Percentiles rank a stretch among this genome's conserved stretches.
Conservation (phyloP, 2,113 vertebrate genomes). For the Neopipo cinnamomea region DNA sequence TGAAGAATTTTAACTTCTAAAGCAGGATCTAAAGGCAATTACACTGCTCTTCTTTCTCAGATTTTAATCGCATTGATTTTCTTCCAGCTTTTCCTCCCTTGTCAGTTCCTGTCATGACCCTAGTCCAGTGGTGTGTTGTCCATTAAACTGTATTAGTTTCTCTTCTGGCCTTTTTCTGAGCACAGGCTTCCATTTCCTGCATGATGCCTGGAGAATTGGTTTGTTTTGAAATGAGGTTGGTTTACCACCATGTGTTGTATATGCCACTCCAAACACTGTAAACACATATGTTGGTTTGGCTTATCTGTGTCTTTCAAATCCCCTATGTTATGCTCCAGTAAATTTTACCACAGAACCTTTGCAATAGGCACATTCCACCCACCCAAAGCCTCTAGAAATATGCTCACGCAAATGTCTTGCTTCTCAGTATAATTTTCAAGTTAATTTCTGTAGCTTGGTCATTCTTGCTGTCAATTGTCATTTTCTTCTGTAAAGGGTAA, state of each 20-base stretch:
- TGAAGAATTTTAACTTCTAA: neutral
- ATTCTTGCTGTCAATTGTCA: neutral
- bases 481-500: neutral
- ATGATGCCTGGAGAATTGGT: neutral
- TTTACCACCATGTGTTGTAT: neutral
- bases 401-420: accelerated
- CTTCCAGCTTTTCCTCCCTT: neutral
- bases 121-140: neutral
- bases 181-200: neutral
- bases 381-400: neutral
- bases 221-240: neutral
- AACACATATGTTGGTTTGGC: neutral
- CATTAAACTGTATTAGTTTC: neutral
- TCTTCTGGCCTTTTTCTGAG: neutral
- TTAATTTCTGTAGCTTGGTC: neutral
- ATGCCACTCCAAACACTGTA: neutral
- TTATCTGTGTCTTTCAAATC: neutral
- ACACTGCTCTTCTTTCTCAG: neutral
- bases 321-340: neutral
- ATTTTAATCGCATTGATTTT: neutral
- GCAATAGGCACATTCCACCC: neutral
- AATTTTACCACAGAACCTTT: constrained; percentile 16
- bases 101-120: neutral
- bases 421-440: neutral
- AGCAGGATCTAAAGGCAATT: neutral